Evolutionary conservation across 1,140 invertebrate genomes (phyloP), one percentile per base, ranked within the genome.

Genomic region (Coelopa frigida): DNA sequence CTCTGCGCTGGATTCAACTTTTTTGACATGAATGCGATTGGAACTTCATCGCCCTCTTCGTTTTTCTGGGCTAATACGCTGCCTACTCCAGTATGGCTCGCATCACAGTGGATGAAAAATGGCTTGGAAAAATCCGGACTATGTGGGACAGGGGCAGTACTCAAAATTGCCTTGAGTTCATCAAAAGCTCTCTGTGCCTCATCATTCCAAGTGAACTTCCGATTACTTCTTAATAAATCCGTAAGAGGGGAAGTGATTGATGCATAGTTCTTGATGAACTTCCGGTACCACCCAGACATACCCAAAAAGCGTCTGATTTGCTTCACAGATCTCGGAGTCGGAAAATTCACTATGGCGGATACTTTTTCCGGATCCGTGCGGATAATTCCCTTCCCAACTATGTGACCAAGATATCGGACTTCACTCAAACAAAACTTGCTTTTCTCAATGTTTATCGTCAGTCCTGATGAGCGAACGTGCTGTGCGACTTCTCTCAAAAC

Each of bases 361-460:
- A 43, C 12, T 12, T 43, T 43, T 7, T 12, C 14, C 5, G 10
- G 59, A 58, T 14, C 75, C 52, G 46, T 41, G 12, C 17, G 27
- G n/a, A 48, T 31, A 27, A 72, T 75, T 2, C 46, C 46, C 11
- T 48, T 23, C n/a, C 46, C 46, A 20, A 48, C 37, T 3, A 48
- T 23, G 8, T 48, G 31, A 4, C 38, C 37, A 15, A 48, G 21
- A 24, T 48, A 48, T 24, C 32, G 27, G 14, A 48, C 46, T 20
- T 48, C 39, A 24, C 21, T 12, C 12, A 76, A 54, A 22, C 71
- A 74, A 3, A 78, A 49, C 21, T 61, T 71, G 60, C 1, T 60
- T 48, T 48, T 48, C 18, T 37, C 39, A n/a, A 48, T 24, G 14
- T 48, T 48, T 21, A 48, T 48, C 4, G 46, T 48, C 3, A 42